Conservation (phyloP, 2,113 vertebrate species). For the Budorcas taxicolor region DNA sequence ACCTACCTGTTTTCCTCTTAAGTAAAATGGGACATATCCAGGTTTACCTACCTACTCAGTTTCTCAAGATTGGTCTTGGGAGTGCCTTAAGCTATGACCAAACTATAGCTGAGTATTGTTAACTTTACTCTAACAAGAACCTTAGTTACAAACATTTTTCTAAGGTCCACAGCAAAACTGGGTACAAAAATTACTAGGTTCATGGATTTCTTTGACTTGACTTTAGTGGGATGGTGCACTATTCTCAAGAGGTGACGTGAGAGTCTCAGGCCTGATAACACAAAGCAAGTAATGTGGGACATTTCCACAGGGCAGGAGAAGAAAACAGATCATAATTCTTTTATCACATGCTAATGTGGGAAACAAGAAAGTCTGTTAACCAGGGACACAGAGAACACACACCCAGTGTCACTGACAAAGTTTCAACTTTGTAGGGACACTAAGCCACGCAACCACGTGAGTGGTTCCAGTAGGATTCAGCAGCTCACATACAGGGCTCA, state of each 20-base stretch:
- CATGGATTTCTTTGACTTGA: background rate
- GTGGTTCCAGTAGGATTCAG: background rate
- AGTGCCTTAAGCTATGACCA: background rate
- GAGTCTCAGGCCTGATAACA: background rate
- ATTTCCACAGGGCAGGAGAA: background rate
- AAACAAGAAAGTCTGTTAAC: background rate
- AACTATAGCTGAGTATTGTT: background rate
- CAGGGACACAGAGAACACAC: background rate
- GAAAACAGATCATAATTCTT: background rate
- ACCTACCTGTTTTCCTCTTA: background rate
- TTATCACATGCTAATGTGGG: background rate
- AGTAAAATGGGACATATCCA: background rate
- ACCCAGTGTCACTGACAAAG: background rate
- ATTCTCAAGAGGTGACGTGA: background rate
- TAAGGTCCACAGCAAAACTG: background rate
- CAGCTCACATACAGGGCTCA: background rate
- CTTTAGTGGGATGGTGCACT: background rate
- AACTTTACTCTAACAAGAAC: background rate
- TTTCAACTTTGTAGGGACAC: background rate
- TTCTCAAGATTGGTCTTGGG: background rate
- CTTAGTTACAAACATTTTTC: background rate
- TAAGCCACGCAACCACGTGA: accelerated
- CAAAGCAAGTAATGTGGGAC: background rate
- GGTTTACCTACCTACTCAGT: background rate
- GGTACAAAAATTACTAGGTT: background rate